Evolutionary conservation across 1,140 invertebrate species (phyloP).

Genomic region (Drosophila aff.): DNA sequence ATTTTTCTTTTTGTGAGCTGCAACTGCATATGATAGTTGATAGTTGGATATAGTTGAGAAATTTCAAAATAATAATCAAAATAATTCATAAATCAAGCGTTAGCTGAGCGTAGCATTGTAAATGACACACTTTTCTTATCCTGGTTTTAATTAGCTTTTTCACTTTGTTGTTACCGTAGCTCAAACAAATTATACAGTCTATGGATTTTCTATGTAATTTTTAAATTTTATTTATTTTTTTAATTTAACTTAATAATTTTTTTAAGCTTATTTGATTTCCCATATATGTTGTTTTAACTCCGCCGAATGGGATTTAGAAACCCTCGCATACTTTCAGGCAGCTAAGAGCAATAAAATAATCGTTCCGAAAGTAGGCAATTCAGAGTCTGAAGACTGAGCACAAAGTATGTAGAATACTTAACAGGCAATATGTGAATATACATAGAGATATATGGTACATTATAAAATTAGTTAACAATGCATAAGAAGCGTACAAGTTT

Average conservation of each 20-base stretch:
- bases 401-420: background rate
- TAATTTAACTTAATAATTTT: no score
- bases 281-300: background rate
- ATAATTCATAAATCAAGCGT: background rate
- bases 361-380: background rate
- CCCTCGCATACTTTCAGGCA: slow-evolving; percentile 3
- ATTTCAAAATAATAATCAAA: background rate
- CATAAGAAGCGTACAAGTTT: background rate
- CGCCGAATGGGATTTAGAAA: background rate
- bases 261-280: background rate
- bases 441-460: no score
- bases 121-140: background rate
- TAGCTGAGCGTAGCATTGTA: background rate
- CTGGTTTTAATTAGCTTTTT: background rate
- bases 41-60: no score
- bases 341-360: no score
- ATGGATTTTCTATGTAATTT: no score
- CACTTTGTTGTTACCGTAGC: background rate
- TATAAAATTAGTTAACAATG: background rate
- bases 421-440: background rate
- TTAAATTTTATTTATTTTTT: no score
- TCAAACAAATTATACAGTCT: no score
- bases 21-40: background rate
- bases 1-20: background rate
- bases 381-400: background rate